phyloP scores from a whole-genome alignment of 2,888 invertebrate species.

The Stenichneumon culpator region DNA sequence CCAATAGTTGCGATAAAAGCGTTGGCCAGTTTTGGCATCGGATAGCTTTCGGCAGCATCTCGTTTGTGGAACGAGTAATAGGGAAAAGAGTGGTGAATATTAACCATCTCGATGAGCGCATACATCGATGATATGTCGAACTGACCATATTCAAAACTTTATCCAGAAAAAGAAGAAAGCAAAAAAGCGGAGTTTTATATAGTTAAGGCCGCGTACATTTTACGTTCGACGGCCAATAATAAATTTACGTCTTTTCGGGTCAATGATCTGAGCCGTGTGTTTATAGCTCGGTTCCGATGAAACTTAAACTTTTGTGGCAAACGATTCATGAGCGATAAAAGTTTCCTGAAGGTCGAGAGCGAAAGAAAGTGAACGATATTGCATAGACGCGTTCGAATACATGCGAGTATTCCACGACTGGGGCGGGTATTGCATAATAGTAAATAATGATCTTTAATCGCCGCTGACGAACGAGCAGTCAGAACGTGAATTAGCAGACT shows the following conservation, averaged over 20 bases:
- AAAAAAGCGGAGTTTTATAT: not conserved
- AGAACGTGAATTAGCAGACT: no score
- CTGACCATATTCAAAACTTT: not conserved
- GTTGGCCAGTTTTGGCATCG: not conserved
- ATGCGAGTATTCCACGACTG: not conserved
- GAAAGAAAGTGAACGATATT: slow-evolving; percentile 10
- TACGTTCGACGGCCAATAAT: not conserved
- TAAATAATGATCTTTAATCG: not conserved
- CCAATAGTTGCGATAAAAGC: slow-evolving; percentile 1
- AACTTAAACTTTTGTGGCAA: slow-evolving; percentile 4
- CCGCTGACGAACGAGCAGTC: not conserved
- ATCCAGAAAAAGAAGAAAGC: not conserved
- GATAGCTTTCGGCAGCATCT: not conserved
- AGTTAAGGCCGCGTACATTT: not conserved
- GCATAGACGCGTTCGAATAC: not conserved
- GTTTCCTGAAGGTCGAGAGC: slow-evolving; percentile 5
- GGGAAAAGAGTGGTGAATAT: slow-evolving; percentile 14
- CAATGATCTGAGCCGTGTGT: not conserved
- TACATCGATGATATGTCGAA: not conserved
- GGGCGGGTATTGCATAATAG: not conserved
- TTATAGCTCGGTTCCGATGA: not conserved
- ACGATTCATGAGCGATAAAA: slow-evolving; percentile 15
- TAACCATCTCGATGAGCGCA: not conserved
- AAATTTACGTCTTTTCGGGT: not conserved
- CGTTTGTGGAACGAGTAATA: not conserved